Evolutionary conservation across 2,113 vertebrate species (phyloP), one percentile per base, ranked within the genome.

Genomic region (Tragulus kanchil): DNA sequence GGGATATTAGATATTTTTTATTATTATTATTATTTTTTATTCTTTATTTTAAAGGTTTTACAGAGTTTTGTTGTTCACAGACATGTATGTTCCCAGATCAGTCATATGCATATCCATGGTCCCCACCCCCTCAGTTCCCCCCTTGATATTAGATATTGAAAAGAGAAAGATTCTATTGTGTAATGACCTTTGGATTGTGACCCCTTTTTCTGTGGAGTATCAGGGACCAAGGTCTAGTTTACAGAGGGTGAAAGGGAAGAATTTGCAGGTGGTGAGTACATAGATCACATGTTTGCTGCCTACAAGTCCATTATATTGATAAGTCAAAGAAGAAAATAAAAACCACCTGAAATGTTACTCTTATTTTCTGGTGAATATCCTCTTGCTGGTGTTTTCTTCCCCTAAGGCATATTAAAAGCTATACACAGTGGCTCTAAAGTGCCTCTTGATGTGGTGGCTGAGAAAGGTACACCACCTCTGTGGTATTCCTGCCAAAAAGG

Each of bases 401-500:
- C 8, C 21, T 6, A 12, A 19, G 26, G 9, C 28, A 6, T 48
- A 67, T 86, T 92, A 61, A 52, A 91, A 96, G 59, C 5, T 65
- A 59, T 67, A 16, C 31, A 62, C 25, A 10, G 28, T 69, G 45
- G 50, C 14, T 26, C 81, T 36, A 28, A 94, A 64, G 31, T 15
- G 16, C 71, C 15, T 85, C 86, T n/a, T 65, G 28, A 56, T 36
- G 65, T 45, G 61, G 61, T 56, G 65, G 45, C 61, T 21, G 84
- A 90, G 79, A 73, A 97, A 86, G 50, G 19, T 14, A 56, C 3
- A 2, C 59, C 31, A 31, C 15, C 54, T 69, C 64, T 75, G 36
- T 21, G 28, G 8, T 48, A 73, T 93, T 93, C 75, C 56, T 67
- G 31, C 61, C 52, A n/a, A 90, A 97, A 92, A 56, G 83, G 23